These are phyloP conservation scores for Lasioglossum oenotherae DNA, from an alignment of 2,888 invertebrate species.

Conservation along the genomic window DNA sequence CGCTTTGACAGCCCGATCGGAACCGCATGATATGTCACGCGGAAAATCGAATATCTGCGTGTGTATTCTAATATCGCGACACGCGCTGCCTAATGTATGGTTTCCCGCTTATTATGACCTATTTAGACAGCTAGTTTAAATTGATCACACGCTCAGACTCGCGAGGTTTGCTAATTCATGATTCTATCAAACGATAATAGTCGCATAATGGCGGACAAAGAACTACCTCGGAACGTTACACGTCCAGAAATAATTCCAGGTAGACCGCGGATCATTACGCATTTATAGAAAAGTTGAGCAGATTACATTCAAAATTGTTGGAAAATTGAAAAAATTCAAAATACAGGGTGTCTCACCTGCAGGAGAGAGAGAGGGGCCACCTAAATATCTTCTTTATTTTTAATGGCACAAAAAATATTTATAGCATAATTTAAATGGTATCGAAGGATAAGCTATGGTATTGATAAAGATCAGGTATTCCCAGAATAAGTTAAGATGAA, in stretches of 20 bases:
- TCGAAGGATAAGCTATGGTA: no score
- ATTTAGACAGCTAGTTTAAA: neutral
- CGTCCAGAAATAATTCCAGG: neutral
- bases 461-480: no score
- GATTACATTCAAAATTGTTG: no score
- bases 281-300: no score
- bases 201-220: neutral
- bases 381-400: no score
- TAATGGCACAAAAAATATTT: no score
- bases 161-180: neutral
- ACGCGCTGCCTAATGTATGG: neutral
- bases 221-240: neutral
- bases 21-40: slow-evolving; percentile 30
- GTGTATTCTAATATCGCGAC: slow-evolving; percentile 24
- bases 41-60: slow-evolving; percentile 22
- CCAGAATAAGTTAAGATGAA: no score
- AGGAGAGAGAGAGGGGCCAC: no score
- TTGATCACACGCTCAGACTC: neutral
- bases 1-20: slow-evolving; percentile 54
- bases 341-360: no score
- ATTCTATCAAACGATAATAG: neutral
- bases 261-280: no score
- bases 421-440: no score
- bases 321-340: no score
- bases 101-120: slow-evolving; percentile 3